Percentiles rank a stretch among this genome's conserved stretches.
phyloP scores from a whole-genome alignment of 2,888 invertebrate species.

The Heliconius ismenius region DNA sequence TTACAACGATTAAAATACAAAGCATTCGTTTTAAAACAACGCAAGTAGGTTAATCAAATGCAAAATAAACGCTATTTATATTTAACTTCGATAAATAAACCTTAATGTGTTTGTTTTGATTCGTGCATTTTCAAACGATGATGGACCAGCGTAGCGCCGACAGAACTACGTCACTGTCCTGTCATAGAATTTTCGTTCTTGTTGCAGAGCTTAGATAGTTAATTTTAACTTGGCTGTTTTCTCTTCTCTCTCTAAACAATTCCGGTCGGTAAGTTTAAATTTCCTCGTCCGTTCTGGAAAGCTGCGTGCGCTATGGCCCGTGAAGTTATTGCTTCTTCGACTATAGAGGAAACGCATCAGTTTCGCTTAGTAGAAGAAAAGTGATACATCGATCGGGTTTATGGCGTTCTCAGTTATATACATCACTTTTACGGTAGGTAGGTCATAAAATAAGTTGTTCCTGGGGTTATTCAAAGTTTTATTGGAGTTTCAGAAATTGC shows the following conservation, averaged over 20 bases:
- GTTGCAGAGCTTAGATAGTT: neutral
- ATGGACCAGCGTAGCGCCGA: neutral
- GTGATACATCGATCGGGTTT: slow-evolving; percentile 28
- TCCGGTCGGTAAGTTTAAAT: slow-evolving; percentile 61
- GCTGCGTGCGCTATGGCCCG: slow-evolving; percentile 61
- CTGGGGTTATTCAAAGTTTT: slow-evolving; percentile 19
- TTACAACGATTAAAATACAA: neutral
- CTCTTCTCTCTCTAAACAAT: slow-evolving; percentile 45
- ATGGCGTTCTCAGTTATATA: slow-evolving; percentile 17
- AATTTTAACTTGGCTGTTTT: slow-evolving; percentile 2
- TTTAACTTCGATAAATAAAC: slow-evolving; percentile 21
- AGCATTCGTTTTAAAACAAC: neutral
- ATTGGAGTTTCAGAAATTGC: slow-evolving; percentile 11
- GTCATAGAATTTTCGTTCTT: slow-evolving; percentile 6
- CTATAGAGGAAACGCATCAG: slow-evolving; percentile 55
- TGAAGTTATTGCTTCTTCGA: slow-evolving; percentile 66
- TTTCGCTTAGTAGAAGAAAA: slow-evolving; percentile 49
- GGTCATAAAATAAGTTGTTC: slow-evolving; percentile 17
- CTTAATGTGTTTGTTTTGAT: slow-evolving; percentile 19
- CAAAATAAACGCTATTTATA: slow-evolving; percentile 1
- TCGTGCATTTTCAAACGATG: slow-evolving; percentile 17
- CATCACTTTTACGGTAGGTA: slow-evolving; percentile 14
- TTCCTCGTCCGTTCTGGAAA: slow-evolving; percentile 57
- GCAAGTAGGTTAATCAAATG: neutral
- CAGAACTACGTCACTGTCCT: neutral